Base-by-base conservation (phyloP, 2,797 vertebrate genomes). In the Chloroceryle inda region DNA sequence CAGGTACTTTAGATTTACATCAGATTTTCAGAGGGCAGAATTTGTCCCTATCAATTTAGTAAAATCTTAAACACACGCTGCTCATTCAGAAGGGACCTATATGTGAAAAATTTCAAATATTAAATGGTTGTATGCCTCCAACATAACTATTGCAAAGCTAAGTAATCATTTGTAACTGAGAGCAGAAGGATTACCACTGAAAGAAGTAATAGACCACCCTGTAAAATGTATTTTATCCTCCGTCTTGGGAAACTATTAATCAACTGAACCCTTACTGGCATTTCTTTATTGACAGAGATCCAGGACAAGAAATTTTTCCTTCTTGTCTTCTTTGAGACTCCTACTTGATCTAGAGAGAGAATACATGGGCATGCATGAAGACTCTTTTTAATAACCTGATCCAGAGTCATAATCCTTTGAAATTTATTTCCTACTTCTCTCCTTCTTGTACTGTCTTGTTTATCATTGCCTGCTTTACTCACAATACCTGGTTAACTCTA, bases 221-320 rank as follows among this genome's bases (percentile, higher is more conserved):
- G 66, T 68, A 88, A 92, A 90, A 90, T 17, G 11, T 69, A 66
- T 95, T 96, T 94, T 92, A 59, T 89, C 49, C 12, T 87, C 35
- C 82, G 23, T 76, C 64, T 66, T 82, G 72, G 71, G 59, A 84
- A 88, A 79, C 79, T 52, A 89, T 88, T 79, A 84, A 83, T 75
- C 67, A 87, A 45, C 37, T 55, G 27, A 90, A 55, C 13, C 4
- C 55, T 92, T 69, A 84, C 21, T 95, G 78, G 78, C 33, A 49
- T 77, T 83, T 83, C 27, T 44, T 74, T 72, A 81, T 66, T 93
- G 76, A 67, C 47, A 94, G 52, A 76, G 27, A 53, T 92, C 85
- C 10, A 3, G 15, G 71, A 76, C 38, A 33, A 88, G 38, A 71
- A 50, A 9, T 77, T 89, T 89, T 96, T 66, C 45, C 22, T 64